Percentiles rank a stretch among this genome's conserved stretches.
Evolutionary conservation across 1,140 invertebrate species (phyloP).

Genomic region (Leptopilina clavipes): DNA sequence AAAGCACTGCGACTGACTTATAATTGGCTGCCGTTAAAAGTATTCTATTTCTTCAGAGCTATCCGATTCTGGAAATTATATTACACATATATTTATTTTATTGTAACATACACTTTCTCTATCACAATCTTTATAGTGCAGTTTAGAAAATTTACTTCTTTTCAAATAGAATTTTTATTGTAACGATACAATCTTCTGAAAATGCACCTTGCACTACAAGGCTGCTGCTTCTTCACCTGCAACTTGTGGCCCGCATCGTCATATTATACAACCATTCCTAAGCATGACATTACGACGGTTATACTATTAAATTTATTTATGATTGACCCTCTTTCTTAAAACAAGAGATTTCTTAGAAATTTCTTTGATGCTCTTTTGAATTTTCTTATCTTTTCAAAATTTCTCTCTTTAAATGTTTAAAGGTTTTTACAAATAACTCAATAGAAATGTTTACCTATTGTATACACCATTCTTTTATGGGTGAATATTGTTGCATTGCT

Average conservation of each 20-base stretch:
- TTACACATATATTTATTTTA: not conserved
- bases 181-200: not conserved
- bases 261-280: not conserved
- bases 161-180: not conserved
- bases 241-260: constrained; percentile 50
- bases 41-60: constrained; percentile 12
- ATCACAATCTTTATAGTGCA: not conserved
- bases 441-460: too few relatives aligned
- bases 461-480: too few relatives aligned
- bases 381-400: too few relatives aligned
- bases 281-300: not conserved
- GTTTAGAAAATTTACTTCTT: constrained; percentile 6
- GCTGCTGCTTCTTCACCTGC: constrained; percentile 51
- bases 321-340: not conserved
- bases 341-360: not conserved
- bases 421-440: too few relatives aligned
- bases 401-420: too few relatives aligned
- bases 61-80: constrained; percentile 19
- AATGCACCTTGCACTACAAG: constrained; percentile 22
- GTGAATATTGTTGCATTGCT: too few relatives aligned
- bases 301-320: constrained; percentile 24
- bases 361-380: not conserved
- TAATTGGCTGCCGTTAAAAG: constrained; percentile 28
- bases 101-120: not conserved
- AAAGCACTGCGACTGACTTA: constrained; percentile 4